Base-by-base conservation (phyloP, 2,797 vertebrate species). In the Sebastes oblongus region DNA sequence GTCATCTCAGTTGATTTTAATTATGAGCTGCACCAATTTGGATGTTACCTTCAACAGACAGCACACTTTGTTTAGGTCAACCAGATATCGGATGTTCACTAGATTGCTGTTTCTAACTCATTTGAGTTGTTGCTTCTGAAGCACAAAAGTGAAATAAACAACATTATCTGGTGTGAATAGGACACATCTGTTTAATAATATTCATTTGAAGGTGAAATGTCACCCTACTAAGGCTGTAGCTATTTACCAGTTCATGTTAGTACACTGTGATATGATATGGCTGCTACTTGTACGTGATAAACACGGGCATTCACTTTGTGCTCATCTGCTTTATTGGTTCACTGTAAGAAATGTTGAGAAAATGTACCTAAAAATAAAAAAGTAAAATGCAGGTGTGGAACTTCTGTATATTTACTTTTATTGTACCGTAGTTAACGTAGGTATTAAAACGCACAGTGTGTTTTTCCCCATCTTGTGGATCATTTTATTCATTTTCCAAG, bases 1-100 rank as follows among this genome's bases (percentile, higher is more conserved):
- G 68, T 58, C 42, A 61, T 77, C 18, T 50, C 13, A 13, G 55
- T 34, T 64, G 61, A 77, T 36, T 83, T 76, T 82, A 30, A 77
- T 22, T 56, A 18, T 8, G 61, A 62, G 46, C 32, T 61, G 24
- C 3, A 77, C 10, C 30, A 60, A 46, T 85, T 69, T 78, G 27
- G 56, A 66, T 39, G 39, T 79, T 66, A 58, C 9, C 32, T 66
- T 64, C 0, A 71, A 16, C 32, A 18, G 71, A 61, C 39, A 30
- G 24, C 68, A 60, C 29, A 20, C 50, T 75, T 74, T 77, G 4
- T 68, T 61, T 25, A 36, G 52, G n/a, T 20, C 30, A 27, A 32
- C 46, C 10, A 29, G 8, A 60, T n/a, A 36, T 77, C n/a, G 64
- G 4, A 71, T 36, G 18, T 65, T 27, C 36, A 36, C 25, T 12